Base-by-base conservation (phyloP, 2,797 vertebrate species). In the Falco naumanni region DNA sequence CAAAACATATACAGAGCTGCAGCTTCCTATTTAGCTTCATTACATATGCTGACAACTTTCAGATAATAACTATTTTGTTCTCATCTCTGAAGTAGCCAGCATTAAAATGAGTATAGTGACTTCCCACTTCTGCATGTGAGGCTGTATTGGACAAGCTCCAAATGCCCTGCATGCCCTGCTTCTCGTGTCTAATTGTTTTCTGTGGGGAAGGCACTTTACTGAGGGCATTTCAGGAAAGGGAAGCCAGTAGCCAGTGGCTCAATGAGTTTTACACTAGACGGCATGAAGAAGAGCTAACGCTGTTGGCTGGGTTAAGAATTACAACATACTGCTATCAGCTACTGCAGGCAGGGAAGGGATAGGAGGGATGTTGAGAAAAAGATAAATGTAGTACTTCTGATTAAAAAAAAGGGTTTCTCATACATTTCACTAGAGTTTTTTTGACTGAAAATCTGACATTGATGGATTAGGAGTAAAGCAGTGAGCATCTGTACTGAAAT, bases 11-110 rank as follows among this genome's bases (percentile, higher is more conserved):
- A n/a, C 6, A n/a, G 37, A 65, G 50, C 29, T 74, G 3, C 20
- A 64, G 34, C 53, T 90, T 93, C 48, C 57, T 64, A n/a, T 63
- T 70, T 66, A 39, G 77, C 66, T 80, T 91, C 26, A 29, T 84
- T 89, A 85, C 6, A 1, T 37, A 75, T 7, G 33, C 28, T 77
- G 72, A 78, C 31, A 95, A 68, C 78, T 90, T 91, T 92, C 72
- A 88, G 50, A 79, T 84, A 78, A 39, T 43, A 93, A 72, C 25
- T 48, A 43, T 81, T 94, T 95, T 93, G 50, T 54, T 85, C 66
- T 60, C 78, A 54, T 74, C 83, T 86, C 70, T 74, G 48, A 88
- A 75, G 59, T 33, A 95, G 84, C 34, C 54, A 68, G n/a, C 48
- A 76, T 61, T 90, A 84, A 95, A 74, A 86, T 64, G 43, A 69